These are phyloP conservation scores for Anas platyrhynchos DNA, from an alignment of 2,113 vertebrate species.

Conservation along the genomic window DNA sequence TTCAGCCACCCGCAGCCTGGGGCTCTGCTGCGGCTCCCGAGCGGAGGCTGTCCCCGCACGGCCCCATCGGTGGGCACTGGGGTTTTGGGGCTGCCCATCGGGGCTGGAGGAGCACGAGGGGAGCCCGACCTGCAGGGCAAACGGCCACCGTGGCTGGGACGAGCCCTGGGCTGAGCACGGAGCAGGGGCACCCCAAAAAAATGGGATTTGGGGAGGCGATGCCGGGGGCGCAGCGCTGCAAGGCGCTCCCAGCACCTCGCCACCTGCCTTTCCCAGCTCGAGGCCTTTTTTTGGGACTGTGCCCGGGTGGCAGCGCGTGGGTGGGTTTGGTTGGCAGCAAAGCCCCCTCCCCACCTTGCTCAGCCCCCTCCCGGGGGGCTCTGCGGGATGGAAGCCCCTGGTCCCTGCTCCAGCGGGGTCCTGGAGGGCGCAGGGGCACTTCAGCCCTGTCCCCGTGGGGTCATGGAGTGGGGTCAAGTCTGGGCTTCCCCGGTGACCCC, in stretches of 20 bases:
- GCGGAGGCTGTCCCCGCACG: background rate
- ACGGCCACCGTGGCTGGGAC: no score
- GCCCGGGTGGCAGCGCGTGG: background rate
- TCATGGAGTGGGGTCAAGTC: accelerated
- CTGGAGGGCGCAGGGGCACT: background rate
- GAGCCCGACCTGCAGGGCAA: no score
- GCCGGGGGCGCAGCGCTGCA: accelerated
- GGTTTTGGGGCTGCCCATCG: no score
- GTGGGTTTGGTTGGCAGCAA: background rate
- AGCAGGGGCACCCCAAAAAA: no score
- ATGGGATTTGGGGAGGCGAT: accelerated
- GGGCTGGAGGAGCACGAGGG: background rate
- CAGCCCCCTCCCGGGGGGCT: background rate
- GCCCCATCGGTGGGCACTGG: background rate
- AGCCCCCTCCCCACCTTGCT: background rate
- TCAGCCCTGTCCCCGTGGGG: no score
- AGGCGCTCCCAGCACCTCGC: background rate
- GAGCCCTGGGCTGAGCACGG: no score
- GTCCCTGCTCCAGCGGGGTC: background rate
- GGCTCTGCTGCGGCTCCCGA: no score
- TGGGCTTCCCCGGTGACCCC: accelerated
- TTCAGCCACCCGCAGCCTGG: no score
- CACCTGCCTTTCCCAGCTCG: background rate
- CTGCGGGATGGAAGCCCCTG: background rate
- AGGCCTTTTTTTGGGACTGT: background rate